Conservation (phyloP, 1,140 invertebrate species). For the Odontomachus brunneus region DNA sequence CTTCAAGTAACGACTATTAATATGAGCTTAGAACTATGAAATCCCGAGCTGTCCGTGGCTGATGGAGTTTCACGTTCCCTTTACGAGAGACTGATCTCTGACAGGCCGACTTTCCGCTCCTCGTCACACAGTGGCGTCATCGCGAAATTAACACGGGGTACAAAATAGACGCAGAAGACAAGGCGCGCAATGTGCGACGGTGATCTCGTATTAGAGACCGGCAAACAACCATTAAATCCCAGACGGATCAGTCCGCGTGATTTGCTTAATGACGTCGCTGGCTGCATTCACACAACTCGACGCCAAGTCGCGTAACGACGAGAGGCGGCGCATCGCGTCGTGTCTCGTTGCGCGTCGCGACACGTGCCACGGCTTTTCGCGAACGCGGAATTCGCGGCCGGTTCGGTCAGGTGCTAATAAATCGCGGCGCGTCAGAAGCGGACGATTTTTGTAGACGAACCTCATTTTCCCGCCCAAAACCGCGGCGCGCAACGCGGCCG, state of each 20-base stretch:
- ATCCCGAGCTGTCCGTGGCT: not conserved
- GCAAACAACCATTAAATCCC: constrained; percentile 68
- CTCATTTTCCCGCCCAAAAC: constrained; percentile 13
- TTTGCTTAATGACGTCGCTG: constrained; percentile 68
- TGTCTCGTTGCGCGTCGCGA: not conserved
- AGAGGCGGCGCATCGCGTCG: not conserved
- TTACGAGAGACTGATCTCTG: not conserved
- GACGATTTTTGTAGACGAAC: constrained; percentile 63
- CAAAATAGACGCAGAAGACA: constrained; percentile 41
- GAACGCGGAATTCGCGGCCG: constrained; percentile 36
- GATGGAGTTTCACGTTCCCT: not conserved
- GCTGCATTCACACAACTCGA: constrained; percentile 32
- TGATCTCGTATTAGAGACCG: constrained; percentile 24
- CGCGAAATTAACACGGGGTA: constrained; percentile 23
- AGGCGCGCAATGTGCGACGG: constrained; percentile 51
- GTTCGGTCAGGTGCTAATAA: constrained; percentile 43
- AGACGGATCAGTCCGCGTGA: constrained; percentile 49
- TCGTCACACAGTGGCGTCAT: too few species aligned
- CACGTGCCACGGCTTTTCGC: constrained; percentile 47
- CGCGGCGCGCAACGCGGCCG: not conserved
- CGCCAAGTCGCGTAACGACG: constrained; percentile 46
- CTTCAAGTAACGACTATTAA: too few species aligned
- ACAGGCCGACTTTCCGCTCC: not conserved
- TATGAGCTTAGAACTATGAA: too few species aligned
- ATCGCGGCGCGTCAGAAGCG: constrained; percentile 5